Evolutionary conservation across 1,140 invertebrate genomes (phyloP).

Genomic region (Coelopa frigida): DNA sequence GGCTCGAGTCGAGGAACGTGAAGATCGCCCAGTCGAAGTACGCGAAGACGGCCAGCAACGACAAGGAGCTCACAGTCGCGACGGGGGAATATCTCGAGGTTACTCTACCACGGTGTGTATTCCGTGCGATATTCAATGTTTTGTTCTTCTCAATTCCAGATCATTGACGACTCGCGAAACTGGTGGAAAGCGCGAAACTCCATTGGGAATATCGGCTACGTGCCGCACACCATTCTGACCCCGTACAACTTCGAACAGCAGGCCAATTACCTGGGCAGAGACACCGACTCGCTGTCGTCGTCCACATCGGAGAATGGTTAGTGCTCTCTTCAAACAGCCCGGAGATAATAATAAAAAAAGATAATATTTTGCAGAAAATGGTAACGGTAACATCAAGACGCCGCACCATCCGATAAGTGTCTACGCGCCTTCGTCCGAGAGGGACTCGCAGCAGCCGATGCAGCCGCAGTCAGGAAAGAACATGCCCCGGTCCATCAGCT

Average conservation of each 20-base stretch:
- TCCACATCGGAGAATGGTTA: constrained; percentile 21
- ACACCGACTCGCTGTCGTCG: constrained; percentile 31
- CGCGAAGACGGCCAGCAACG: constrained; percentile 87
- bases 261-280: constrained; percentile 17
- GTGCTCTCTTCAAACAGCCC: too few species aligned
- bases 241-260: constrained; percentile 47
- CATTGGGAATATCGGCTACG: constrained; percentile 80
- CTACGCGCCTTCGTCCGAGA: constrained; percentile 21
- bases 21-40: constrained; percentile 63
- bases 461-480: neutral
- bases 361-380: neutral
- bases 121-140: neutral
- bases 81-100: constrained; percentile 93
- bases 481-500: constrained; percentile 34
- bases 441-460: constrained; percentile 19
- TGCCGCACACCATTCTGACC: constrained; percentile 93
- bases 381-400: constrained; percentile 13
- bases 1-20: constrained; percentile 34
- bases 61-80: constrained; percentile 91
- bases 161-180: constrained; percentile 89
- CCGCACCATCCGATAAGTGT: constrained; percentile 34
- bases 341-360: constrained; percentile 9
- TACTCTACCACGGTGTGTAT: neutral
- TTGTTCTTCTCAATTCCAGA: constrained; percentile 46
- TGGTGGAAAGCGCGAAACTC: constrained; percentile 97